These are phyloP conservation scores for Mareca strepera DNA, from an alignment of 2,797 vertebrate species.

Conservation along the genomic window DNA sequence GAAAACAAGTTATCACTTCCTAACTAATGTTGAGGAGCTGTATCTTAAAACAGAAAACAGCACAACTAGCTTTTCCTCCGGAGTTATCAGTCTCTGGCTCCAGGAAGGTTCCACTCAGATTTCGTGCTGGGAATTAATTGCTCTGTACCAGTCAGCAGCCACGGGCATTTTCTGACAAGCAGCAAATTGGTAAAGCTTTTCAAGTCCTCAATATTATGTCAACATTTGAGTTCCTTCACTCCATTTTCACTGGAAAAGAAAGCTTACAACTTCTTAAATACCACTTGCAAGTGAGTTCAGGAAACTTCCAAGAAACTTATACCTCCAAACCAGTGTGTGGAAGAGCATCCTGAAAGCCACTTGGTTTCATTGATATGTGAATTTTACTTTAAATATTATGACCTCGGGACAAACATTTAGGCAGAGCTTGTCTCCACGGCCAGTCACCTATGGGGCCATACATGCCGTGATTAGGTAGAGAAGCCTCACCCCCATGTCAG, in stretches of 20 bases:
- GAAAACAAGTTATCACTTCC: not conserved
- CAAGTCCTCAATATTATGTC: rapidly evolving
- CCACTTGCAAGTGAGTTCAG: not conserved
- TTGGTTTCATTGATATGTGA: rapidly evolving
- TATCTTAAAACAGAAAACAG: not conserved
- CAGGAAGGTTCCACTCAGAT: not conserved
- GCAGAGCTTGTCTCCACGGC: not conserved
- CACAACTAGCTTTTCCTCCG: not conserved
- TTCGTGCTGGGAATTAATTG: not conserved
- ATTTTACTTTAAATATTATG: rapidly evolving
- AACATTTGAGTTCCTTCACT: not conserved
- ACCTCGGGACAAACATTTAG: rapidly evolving
- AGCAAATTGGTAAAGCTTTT: not conserved
- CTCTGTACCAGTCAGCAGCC: not conserved
- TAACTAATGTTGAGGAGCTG: not conserved
- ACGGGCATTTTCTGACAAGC: not conserved
- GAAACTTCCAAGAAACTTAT: not conserved
- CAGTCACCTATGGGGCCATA: rapidly evolving
- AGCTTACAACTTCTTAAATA: not conserved
- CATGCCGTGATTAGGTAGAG: rapidly evolving
- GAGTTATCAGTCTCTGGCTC: not conserved
- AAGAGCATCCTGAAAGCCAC: not conserved
- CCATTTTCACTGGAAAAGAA: not conserved
- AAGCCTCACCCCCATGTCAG: rapidly evolving
- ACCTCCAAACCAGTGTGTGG: rapidly evolving